These are phyloP conservation scores for Chloebia gouldiae DNA, from an alignment of 2,113 vertebrate genomes.

Conservation along the genomic window DNA sequence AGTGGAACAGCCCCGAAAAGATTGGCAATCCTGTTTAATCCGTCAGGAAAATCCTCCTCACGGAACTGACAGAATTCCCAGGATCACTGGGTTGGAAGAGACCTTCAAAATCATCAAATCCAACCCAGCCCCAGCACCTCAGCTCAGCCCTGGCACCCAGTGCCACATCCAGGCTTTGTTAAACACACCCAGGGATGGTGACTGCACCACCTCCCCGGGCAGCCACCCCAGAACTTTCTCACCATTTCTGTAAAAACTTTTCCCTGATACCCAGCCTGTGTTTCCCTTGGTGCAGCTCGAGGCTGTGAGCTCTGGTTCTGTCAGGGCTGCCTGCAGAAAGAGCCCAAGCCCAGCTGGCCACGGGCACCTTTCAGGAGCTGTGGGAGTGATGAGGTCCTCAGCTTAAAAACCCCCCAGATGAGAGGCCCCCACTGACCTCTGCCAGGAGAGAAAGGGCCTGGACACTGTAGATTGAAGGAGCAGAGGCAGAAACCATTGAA, in stretches of 20 bases:
- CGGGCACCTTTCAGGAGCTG: background rate
- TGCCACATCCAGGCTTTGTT: background rate
- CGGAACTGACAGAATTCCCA: background rate
- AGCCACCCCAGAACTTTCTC: background rate
- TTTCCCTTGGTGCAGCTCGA: background rate
- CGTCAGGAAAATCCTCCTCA: background rate
- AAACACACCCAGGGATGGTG: background rate
- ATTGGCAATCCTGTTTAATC: background rate
- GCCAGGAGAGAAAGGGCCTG: conserved; percentile 93
- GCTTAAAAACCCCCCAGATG: background rate
- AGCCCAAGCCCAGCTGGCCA: background rate
- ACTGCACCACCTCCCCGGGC: background rate
- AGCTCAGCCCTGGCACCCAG: background rate
- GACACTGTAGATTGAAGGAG: conserved; percentile 92
- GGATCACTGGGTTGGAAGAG: background rate
- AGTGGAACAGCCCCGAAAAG: background rate
- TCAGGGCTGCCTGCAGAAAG: background rate
- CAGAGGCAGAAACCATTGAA: conserved; percentile 92
- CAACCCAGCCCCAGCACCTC: background rate
- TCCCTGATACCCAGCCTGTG: background rate
- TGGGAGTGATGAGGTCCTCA: background rate
- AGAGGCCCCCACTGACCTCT: conserved; percentile 77
- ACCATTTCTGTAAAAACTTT: background rate
- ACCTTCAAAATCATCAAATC: accelerated
- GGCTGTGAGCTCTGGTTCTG: background rate